A percentile compares a stretch with the other conserved stretches of the same genome.
These are phyloP conservation scores for Proteles cristata DNA, from an alignment of 2,113 vertebrate species.

Conservation along the genomic window DNA sequence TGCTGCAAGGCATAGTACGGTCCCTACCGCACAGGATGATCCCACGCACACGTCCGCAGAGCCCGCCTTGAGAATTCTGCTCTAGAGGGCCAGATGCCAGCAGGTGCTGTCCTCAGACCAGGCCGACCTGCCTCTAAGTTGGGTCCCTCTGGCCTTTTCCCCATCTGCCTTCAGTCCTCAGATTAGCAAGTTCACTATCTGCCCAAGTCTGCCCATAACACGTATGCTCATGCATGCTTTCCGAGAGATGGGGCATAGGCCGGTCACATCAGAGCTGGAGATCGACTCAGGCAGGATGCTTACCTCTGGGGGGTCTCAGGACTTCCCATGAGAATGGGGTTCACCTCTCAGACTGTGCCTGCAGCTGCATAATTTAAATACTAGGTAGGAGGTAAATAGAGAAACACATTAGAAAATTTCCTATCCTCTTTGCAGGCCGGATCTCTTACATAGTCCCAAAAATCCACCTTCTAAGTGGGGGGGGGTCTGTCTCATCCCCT, in stretches of 20 bases:
- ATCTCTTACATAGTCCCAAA: not conserved
- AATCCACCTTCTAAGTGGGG: not conserved
- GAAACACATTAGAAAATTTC: fast-evolving
- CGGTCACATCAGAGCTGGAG: fast-evolving
- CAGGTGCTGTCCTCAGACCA: not conserved
- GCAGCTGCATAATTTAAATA: not conserved
- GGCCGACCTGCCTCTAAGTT: not conserved
- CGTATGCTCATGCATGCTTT: fast-evolving
- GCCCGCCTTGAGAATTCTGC: not conserved
- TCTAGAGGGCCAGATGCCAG: fast-evolving
- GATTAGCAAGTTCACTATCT: fast-evolving
- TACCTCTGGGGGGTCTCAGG: not conserved
- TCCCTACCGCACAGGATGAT: fast-evolving
- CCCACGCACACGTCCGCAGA: not conserved
- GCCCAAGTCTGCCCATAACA: not conserved
- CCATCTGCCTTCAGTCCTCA: fast-evolving
- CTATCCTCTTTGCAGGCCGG: fast-evolving
- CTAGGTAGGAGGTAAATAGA: fast-evolving
- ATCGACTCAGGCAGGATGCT: fast-evolving
- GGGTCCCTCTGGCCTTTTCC: not conserved
- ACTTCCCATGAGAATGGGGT: fast-evolving
- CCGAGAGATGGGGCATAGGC: fast-evolving
- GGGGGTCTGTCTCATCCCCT: not conserved
- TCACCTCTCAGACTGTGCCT: not conserved
- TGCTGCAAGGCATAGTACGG: fast-evolving